phyloP scores from a whole-genome alignment of 37 sponge, comb jelly and placozoan genomes.

The Haliclona indistincta region DNA sequence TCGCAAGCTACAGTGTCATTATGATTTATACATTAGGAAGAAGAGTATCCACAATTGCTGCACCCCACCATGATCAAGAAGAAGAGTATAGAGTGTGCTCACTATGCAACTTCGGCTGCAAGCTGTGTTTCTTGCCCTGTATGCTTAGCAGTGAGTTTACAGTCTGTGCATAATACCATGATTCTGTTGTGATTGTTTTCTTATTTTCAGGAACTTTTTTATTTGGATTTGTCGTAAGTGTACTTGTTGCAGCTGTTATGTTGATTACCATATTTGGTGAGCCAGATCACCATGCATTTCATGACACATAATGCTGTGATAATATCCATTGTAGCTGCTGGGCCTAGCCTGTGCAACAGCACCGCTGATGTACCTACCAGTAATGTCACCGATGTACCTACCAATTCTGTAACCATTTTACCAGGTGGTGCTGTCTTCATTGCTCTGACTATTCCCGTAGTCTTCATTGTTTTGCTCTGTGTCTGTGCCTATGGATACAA shows the following conservation, averaged over 20 bases:
- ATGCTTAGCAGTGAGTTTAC: neutral
- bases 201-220: too few relatives aligned
- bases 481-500: neutral
- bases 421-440: too few relatives aligned
- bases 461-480: neutral
- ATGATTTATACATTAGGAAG: too few relatives aligned
- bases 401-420: too few relatives aligned
- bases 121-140: neutral
- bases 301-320: neutral
- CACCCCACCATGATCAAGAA: neutral
- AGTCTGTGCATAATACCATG: neutral
- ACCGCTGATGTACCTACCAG: neutral
- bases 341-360: neutral
- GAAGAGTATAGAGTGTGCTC: neutral
- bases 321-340: neutral
- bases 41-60: too few relatives aligned
- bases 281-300: too few relatives aligned
- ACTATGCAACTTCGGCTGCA: neutral
- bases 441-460: neutral
- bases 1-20: too few relatives aligned
- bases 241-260: too few relatives aligned
- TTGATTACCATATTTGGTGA: too few relatives aligned
- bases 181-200: too few relatives aligned
- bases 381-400: too few relatives aligned
- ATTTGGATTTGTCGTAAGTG: too few relatives aligned